Conservation (phyloP, 2,797 vertebrate species). For the Galaxias olidus region DNA sequence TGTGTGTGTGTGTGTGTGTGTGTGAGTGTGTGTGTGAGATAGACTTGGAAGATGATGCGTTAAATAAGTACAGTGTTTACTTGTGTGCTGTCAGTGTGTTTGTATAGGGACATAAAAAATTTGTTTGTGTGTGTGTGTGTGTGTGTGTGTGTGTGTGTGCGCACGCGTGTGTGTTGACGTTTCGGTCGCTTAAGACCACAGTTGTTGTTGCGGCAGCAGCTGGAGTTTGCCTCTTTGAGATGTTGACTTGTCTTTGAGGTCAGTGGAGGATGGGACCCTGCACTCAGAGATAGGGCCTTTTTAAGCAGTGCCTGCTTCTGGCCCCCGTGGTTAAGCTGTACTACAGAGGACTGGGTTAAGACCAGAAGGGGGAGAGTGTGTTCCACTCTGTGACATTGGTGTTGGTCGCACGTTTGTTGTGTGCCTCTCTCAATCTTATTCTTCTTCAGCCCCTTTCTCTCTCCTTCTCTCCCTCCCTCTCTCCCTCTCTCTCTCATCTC, state of each 20-base stretch:
- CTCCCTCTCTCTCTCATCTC: constrained; percentile 26
- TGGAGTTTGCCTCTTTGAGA: constrained; percentile 33
- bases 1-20: no score
- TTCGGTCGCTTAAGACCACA: neutral
- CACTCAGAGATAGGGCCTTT: constrained; percentile 45
- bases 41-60: no score
- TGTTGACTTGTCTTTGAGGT: constrained; percentile 50
- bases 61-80: no score
- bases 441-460: constrained; percentile 25
- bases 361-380: constrained; percentile 22
- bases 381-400: neutral
- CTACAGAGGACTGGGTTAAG: constrained; percentile 28
- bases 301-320: constrained; percentile 31
- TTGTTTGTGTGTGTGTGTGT: neutral
- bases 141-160: neutral
- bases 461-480: constrained; percentile 28
- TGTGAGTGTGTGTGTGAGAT: no score
- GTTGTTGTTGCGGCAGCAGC: constrained; percentile 6
- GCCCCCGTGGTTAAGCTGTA: constrained; percentile 35
- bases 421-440: constrained; percentile 20
- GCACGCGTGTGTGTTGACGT: no score
- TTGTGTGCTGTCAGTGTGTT: no score
- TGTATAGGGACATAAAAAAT: no score
- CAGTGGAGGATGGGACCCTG: constrained; percentile 44
- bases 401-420: no score